Conservation (phyloP, 37 sponge, comb jelly and placozoan species). For the Amphimedon queenslandica region DNA sequence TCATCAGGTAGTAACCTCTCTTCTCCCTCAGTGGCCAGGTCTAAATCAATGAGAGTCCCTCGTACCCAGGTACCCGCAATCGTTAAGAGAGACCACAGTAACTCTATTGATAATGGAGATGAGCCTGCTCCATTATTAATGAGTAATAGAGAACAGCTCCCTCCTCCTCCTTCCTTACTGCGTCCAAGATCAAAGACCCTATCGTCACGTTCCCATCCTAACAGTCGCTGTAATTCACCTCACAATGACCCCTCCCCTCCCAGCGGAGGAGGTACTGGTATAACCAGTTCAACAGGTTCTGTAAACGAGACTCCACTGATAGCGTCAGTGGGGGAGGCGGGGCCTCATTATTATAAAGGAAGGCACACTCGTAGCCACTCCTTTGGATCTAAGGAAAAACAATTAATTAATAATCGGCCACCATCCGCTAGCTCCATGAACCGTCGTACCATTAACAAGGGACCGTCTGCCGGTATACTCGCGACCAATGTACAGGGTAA, state of each 20-base stretch:
- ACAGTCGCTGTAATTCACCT: slow-evolving; percentile 5
- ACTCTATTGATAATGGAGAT: background rate
- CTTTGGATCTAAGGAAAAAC: background rate
- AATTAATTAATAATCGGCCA: too few relatives aligned
- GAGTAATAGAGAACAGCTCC: background rate
- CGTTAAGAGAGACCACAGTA: background rate
- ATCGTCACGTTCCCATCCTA: background rate
- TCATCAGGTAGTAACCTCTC: background rate
- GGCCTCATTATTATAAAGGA: background rate
- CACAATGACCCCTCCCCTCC: background rate
- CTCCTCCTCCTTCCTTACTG: background rate
- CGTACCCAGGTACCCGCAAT: background rate
- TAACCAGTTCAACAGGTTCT: background rate
- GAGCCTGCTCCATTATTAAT: background rate
- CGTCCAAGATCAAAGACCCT: background rate
- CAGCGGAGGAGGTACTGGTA: background rate
- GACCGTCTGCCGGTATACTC: too few relatives aligned
- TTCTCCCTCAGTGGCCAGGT: background rate
- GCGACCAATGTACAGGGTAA: too few relatives aligned
- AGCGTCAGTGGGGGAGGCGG: background rate
- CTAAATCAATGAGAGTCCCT: slow-evolving; percentile 10
- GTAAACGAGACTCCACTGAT: background rate
- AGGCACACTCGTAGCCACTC: background rate
- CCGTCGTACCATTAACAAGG: too few relatives aligned
- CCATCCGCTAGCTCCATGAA: too few relatives aligned